A percentile compares a stretch with the other conserved stretches of the same genome.
phyloP scores from a whole-genome alignment of 1,140 invertebrate species.

The Neodiprion pinetum region DNA sequence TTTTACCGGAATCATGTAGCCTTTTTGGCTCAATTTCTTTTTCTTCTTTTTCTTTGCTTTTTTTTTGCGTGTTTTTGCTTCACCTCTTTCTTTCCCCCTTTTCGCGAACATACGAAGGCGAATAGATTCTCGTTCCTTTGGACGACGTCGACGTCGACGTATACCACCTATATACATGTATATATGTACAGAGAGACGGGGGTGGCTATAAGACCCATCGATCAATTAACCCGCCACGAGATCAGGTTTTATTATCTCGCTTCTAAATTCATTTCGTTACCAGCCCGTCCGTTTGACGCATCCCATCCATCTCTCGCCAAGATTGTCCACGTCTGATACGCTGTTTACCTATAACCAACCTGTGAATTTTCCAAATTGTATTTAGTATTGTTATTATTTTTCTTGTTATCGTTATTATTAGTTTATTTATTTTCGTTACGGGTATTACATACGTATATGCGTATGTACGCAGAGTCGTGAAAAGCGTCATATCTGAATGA shows the following conservation, averaged over 20 bases:
- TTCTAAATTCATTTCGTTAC: slow-evolving; percentile 23
- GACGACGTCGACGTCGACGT: neutral
- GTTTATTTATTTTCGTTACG: no score
- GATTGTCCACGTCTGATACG: neutral
- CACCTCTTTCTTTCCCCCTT: neutral
- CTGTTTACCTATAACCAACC: no score
- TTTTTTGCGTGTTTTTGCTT: no score
- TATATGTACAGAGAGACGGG: neutral
- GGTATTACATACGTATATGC: no score
- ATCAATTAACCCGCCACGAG: slow-evolving; percentile 30
- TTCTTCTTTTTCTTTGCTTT: no score
- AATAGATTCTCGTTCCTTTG: neutral
- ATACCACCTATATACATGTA: neutral
- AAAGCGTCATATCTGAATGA: no score
- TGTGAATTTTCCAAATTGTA: no score
- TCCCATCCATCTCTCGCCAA: neutral
- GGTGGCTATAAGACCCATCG: slow-evolving; percentile 13
- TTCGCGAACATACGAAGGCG: neutral
- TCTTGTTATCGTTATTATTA: no score
- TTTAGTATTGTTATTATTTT: no score
- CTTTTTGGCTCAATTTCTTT: no score
- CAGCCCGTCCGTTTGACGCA: neutral
- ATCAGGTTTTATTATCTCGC: slow-evolving; percentile 30
- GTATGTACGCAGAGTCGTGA: no score
- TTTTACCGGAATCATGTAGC: no score